Percentiles rank a stretch among this genome's conserved stretches.
These are phyloP conservation scores for Eulithis testata DNA, from an alignment of 2,888 invertebrate genomes.

Conservation along the genomic window DNA sequence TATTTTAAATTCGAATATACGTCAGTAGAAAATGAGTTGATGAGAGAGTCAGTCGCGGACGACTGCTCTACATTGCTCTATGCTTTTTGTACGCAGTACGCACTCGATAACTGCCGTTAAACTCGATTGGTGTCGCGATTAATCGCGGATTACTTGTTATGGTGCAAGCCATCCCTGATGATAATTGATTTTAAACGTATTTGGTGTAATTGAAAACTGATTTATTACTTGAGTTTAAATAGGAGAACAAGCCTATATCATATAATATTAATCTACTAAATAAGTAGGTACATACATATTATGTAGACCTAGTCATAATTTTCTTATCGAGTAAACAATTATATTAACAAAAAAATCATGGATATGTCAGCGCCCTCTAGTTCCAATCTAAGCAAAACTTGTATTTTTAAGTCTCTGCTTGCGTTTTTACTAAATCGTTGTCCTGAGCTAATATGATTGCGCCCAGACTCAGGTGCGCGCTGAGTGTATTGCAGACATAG, in stretches of 20 bases:
- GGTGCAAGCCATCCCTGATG: slow-evolving; percentile 30
- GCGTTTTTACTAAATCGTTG: slow-evolving; percentile 30
- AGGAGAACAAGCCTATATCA: background rate
- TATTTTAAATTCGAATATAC: too few species aligned
- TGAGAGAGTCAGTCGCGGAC: background rate
- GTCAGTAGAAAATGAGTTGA: background rate
- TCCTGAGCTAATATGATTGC: slow-evolving; percentile 69
- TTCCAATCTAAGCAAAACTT: background rate
- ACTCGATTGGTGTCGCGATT: slow-evolving; percentile 38
- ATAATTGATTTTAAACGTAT: slow-evolving; percentile 37
- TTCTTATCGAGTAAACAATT: too few species aligned
- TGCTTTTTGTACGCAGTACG: slow-evolving; percentile 34
- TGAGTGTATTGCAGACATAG: slow-evolving; percentile 69
- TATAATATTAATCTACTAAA: too few species aligned
- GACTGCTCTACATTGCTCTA: slow-evolving; percentile 12
- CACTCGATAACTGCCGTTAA: slow-evolving; percentile 40
- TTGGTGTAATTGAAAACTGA: slow-evolving; percentile 30
- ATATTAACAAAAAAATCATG: too few species aligned
- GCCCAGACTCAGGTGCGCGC: slow-evolving; percentile 75
- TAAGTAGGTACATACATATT: too few species aligned
- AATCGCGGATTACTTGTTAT: slow-evolving; percentile 43
- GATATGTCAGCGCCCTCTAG: too few species aligned
- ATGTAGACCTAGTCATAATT: too few species aligned
- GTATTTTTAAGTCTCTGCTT: background rate
- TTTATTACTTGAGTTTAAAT: slow-evolving; percentile 31